phyloP scores from a whole-genome alignment of 2,113 vertebrate genomes.

The Aramus guarauna region DNA sequence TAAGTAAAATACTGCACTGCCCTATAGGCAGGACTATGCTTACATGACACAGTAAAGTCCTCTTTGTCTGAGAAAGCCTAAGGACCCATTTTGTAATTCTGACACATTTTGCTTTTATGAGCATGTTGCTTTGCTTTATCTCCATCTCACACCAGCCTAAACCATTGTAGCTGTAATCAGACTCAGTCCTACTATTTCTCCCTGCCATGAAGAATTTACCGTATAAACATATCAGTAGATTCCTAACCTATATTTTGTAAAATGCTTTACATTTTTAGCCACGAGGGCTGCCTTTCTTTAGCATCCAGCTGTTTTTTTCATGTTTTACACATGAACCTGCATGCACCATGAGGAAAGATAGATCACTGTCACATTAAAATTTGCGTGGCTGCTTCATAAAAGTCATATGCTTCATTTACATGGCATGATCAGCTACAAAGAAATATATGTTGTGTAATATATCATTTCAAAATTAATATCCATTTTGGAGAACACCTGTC shows the following conservation, averaged over 20 bases:
- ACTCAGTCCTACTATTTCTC: not conserved
- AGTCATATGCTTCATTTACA: conserved; percentile 46
- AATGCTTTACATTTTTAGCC: not conserved
- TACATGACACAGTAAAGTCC: not conserved
- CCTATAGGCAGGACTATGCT: not conserved
- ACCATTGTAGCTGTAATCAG: not conserved
- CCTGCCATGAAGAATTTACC: not conserved
- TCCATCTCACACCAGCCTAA: not conserved
- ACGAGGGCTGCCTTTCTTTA: not conserved
- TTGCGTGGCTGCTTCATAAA: conserved; percentile 3
- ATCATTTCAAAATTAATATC: not conserved
- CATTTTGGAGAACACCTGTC: not conserved
- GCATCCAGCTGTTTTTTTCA: not conserved
- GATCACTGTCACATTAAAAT: conserved; percentile 51
- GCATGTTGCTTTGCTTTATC: not conserved
- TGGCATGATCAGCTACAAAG: not conserved
- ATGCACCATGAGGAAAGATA: not conserved
- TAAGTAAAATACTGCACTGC: not conserved
- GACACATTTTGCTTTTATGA: not conserved
- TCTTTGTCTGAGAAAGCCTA: not conserved
- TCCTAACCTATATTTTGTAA: conserved; percentile 20
- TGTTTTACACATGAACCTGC: not conserved
- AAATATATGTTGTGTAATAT: not conserved
- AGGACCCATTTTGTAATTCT: not conserved
- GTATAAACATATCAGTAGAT: not conserved